These are phyloP conservation scores for Silurus lanzhouensis DNA, from an alignment of 2,797 vertebrate species.

Conservation along the genomic window DNA sequence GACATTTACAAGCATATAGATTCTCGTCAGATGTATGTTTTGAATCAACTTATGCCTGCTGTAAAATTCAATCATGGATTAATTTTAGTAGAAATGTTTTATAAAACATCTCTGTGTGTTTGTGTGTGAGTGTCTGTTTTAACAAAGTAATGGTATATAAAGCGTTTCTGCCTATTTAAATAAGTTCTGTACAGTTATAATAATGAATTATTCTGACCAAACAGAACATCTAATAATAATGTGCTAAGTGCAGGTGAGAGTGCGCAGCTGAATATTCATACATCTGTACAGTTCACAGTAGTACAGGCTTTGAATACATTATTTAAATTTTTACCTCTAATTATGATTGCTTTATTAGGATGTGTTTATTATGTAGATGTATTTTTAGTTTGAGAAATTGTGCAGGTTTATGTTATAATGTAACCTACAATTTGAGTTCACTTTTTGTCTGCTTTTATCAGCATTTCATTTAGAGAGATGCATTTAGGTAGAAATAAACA, in stretches of 20 bases:
- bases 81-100: neutral
- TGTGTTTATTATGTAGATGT: neutral
- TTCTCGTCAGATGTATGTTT: neutral
- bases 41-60: neutral
- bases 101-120: neutral
- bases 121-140: conserved; percentile 8
- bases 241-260: conserved; percentile 50
- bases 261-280: conserved; percentile 67
- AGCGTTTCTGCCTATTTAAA: conserved; percentile 13
- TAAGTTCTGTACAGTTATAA: conserved; percentile 34
- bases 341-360: neutral
- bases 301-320: neutral
- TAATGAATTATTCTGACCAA: conserved; percentile 43
- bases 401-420: neutral
- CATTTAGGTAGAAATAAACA: neutral
- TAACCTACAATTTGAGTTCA: neutral
- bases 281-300: conserved; percentile 1
- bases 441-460: neutral
- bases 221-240: conserved; percentile 42
- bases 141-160: neutral
- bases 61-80: neutral
- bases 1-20: neutral
- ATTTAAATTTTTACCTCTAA: neutral
- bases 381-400: neutral
- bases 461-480: neutral